Evolutionary conservation across 2,113 vertebrate species (phyloP), one percentile per base, ranked within the genome.

Genomic region (Gymnocephalus cernua): DNA sequence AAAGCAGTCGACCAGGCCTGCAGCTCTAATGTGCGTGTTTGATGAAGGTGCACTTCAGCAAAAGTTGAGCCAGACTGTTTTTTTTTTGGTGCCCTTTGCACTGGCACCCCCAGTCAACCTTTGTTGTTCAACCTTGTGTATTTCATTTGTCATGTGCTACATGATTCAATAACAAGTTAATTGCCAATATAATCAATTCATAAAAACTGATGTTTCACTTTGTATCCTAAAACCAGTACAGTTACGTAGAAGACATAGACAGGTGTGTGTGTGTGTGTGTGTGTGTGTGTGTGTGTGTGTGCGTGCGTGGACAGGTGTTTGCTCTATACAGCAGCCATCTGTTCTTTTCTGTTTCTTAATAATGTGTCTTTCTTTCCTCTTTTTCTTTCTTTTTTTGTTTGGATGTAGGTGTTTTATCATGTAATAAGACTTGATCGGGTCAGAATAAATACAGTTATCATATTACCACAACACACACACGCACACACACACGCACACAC

Each of bases 301-400:
- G 69, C 62, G 68, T 27, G 61, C 32, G 65, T 14, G 71, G 35
- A 87, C 81, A 88, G 76, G 82, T 82, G 79, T 72, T 48, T 79
- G 61, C 57, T 74, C 58, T 81, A 69, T 35, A 15, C 61, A 57
- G 56, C 32, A 27, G 47, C 86, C 85, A 88, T 68, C 81, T 89
- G 87, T 68, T 69, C 19, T 53, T 47, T 70, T 27, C n/a, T 51
- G 18, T 38, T 56, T 80, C 62, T 29, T 57, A 15, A 48, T 44
- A 19, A 23, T 25, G 2, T 2, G 38, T 32, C 14, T 75, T 38
- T 67, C 21, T 58, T 58, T 68, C 64, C 38, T 57, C 12, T 18
- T 57, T 61, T 53, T 57, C 15, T 18, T 13, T 47, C 19, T 45
- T 29, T 29, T 29, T 32, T 32, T 65, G 84, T 73, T 57, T 2